Percentiles rank a stretch among this genome's conserved stretches.
phyloP scores from a whole-genome alignment of 2,113 vertebrate species.

The Fukomys damarensis region DNA sequence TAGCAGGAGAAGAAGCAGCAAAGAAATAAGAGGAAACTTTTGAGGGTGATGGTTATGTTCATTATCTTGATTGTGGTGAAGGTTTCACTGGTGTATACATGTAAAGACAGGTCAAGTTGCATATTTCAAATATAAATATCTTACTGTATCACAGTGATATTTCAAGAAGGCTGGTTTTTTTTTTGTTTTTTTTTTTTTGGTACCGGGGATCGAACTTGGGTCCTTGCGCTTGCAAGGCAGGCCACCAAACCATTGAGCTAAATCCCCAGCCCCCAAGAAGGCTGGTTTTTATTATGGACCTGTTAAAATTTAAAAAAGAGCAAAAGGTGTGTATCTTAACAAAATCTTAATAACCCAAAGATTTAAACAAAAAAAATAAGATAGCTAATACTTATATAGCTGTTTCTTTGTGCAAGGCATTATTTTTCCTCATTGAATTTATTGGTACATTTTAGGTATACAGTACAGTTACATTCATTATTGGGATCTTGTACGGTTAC shows the following conservation, averaged over 20 bases:
- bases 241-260: too few relatives aligned
- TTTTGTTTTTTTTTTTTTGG: not conserved
- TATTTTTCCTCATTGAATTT: too few relatives aligned
- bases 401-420: not conserved
- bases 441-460: too few relatives aligned
- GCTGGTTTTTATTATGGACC: not conserved
- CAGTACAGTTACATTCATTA: too few relatives aligned
- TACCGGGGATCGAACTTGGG: too few relatives aligned
- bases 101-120: not conserved
- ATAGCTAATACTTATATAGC: not conserved
- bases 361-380: not conserved
- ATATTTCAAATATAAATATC: not conserved
- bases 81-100: not conserved
- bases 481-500: too few relatives aligned
- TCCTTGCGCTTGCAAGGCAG: too few relatives aligned
- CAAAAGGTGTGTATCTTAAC: not conserved
- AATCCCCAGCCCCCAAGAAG: not conserved
- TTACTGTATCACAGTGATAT: not conserved
- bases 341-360: conserved; percentile 25
- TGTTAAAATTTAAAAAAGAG: not conserved
- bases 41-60: not conserved
- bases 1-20: not conserved
- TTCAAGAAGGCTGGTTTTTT: not conserved
- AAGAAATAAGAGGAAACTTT: not conserved
- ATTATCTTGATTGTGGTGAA: not conserved